phyloP scores from a whole-genome alignment of 92 coral and sea anemone species.

The Actinernus sp. region DNA sequence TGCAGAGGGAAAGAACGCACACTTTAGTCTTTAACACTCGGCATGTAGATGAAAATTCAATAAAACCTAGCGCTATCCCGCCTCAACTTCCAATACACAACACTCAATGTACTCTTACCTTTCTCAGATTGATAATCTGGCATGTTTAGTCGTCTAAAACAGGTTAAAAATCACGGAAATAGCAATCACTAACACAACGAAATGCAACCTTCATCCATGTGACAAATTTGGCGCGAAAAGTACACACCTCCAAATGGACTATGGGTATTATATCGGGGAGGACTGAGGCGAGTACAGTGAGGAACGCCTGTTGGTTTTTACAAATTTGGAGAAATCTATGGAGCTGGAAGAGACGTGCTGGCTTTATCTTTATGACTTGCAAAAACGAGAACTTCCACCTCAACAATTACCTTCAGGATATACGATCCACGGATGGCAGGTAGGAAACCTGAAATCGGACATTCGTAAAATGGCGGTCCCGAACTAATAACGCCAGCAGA shows the following conservation, averaged over 20 bases:
- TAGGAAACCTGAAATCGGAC: neutral
- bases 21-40: no score
- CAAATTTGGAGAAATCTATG: no score
- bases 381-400: constrained; percentile 24
- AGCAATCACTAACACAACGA: neutral
- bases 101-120: constrained; percentile 64
- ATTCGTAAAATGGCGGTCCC: no score
- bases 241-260: constrained; percentile 16
- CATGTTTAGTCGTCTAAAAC: constrained; percentile 40
- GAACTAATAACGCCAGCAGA: no score
- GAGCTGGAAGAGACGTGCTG: neutral
- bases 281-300: neutral
- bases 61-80: no score
- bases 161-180: constrained; percentile 5
- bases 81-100: no score
- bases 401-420: constrained; percentile 17
- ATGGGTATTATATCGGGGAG: constrained; percentile 49
- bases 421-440: constrained; percentile 50
- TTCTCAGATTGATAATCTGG: constrained; percentile 86
- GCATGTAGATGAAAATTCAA: no score
- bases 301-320: constrained; percentile 2
- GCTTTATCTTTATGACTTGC: constrained; percentile 16
- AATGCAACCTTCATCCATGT: constrained; percentile 65
- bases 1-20: constrained; percentile 28
- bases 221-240: constrained; percentile 99